Percentiles rank a stretch among this genome's conserved stretches.
Conservation (phyloP, 1,140 invertebrate genomes). For the Drosophila serrata region DNA sequence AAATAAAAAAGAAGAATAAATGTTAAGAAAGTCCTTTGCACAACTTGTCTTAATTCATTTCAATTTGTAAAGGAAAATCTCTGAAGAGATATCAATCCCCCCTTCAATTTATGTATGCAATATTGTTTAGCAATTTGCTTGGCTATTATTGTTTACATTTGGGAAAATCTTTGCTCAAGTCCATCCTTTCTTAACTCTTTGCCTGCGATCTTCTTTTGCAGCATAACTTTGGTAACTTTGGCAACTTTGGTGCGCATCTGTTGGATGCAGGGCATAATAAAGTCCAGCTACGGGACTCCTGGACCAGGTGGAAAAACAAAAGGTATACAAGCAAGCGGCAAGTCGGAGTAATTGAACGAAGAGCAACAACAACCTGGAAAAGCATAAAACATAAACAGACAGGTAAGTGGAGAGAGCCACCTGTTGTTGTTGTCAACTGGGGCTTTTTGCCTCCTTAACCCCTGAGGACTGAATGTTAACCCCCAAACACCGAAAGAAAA, state of each 20-base stretch:
- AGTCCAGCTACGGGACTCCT: conserved; percentile 18
- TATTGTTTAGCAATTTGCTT: conserved; percentile 7
- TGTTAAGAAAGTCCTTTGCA: no score
- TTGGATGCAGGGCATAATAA: conserved; percentile 29
- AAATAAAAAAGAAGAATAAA: no score
- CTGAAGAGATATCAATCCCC: neutral
- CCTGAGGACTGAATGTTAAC: neutral
- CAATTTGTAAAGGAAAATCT: neutral
- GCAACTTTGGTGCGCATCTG: conserved; percentile 35
- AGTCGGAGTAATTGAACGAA: conserved; percentile 58
- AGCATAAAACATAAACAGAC: conserved; percentile 43
- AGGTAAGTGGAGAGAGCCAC: conserved; percentile 55
- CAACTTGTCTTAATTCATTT: neutral
- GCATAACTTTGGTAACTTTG: conserved; percentile 12
- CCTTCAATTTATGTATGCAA: neutral
- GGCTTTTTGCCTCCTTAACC: neutral
- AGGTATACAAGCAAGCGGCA: conserved; percentile 3
- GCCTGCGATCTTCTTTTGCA: conserved; percentile 30
- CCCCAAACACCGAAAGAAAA: conserved; percentile 1
- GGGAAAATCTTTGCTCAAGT: conserved; percentile 1
- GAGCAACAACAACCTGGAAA: conserved; percentile 37
- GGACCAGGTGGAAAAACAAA: conserved; percentile 45
- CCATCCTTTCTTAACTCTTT: neutral
- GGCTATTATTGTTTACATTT: conserved; percentile 40
- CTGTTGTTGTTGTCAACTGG: conserved; percentile 71